Evolutionary conservation across 2,888 invertebrate species (phyloP).

Genomic region (Brachypalpus laphriformis): DNA sequence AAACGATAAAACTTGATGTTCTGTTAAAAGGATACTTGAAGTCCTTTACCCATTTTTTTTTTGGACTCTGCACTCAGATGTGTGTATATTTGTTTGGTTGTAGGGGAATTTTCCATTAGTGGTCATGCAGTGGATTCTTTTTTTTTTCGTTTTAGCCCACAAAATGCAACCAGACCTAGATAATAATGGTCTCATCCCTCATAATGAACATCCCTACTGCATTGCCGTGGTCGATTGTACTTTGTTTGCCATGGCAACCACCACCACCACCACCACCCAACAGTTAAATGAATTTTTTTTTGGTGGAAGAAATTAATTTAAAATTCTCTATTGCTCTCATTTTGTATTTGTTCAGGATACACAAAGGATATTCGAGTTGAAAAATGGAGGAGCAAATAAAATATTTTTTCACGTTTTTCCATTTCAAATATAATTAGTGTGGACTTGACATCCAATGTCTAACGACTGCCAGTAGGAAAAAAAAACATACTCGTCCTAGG

Average conservation of each 20-base stretch:
- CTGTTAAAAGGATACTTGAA: neutral
- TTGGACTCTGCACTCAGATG: no score
- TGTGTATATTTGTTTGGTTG: neutral
- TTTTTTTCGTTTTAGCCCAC: no score
- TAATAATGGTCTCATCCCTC: neutral
- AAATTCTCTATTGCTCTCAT: neutral
- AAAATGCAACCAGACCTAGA: neutral
- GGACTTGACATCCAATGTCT: constrained; percentile 18
- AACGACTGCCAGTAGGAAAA: constrained; percentile 8
- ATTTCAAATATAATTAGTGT: constrained; percentile 31
- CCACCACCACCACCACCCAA: neutral
- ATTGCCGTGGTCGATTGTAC: neutral
- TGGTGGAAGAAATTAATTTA: neutral
- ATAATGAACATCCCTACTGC: neutral
- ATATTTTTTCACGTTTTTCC: constrained; percentile 14
- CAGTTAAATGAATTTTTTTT: no score
- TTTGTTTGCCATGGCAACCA: neutral
- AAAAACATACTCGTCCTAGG: neutral
- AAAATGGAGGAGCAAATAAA: neutral
- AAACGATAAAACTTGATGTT: constrained; percentile 18
- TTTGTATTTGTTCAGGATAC: neutral
- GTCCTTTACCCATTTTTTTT: neutral
- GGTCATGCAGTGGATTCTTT: neutral
- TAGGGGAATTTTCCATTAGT: neutral
- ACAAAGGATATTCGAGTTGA: neutral